Evolutionary conservation across 2,113 vertebrate genomes (phyloP).

Genomic region (Mohoua ochrocephala): DNA sequence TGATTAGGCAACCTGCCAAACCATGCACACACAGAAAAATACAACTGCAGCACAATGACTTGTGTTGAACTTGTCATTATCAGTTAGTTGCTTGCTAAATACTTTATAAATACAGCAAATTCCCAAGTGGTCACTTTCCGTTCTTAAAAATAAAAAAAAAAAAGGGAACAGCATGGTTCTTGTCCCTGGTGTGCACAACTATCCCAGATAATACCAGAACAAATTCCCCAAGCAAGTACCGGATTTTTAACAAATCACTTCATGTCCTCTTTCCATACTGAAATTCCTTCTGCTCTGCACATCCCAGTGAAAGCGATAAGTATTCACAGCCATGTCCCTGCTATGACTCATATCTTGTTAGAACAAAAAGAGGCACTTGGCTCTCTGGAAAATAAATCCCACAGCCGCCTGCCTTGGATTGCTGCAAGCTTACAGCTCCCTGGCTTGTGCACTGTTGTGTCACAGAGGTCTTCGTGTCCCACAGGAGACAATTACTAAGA

Average conservation of each 20-base stretch:
- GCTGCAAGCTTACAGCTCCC: background rate
- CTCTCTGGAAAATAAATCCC: background rate
- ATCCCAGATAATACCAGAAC: background rate
- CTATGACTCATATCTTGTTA: constrained; percentile 40
- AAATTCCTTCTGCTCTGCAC: constrained; percentile 1
- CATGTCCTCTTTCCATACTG: background rate
- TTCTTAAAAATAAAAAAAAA: background rate
- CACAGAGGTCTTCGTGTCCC: constrained; percentile 3
- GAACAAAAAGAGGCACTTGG: constrained; percentile 9
- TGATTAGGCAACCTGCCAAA: background rate
- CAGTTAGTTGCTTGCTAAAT: background rate
- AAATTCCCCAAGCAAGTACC: background rate
- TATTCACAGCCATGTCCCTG: constrained; percentile 26
- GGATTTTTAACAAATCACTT: constrained; percentile 15
- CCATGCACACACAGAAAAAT: background rate
- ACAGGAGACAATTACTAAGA: constrained; percentile 30
- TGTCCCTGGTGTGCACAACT: background rate
- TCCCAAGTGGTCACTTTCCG: background rate
- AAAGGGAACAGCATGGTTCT: background rate
- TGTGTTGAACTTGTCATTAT: background rate
- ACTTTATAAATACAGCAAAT: background rate
- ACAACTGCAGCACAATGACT: background rate
- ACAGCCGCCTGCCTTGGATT: background rate
- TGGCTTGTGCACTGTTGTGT: background rate
- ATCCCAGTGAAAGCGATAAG: constrained; percentile 1